Base-by-base conservation (phyloP, 2,797 vertebrate genomes). In the Philypnodon macrostomus region DNA sequence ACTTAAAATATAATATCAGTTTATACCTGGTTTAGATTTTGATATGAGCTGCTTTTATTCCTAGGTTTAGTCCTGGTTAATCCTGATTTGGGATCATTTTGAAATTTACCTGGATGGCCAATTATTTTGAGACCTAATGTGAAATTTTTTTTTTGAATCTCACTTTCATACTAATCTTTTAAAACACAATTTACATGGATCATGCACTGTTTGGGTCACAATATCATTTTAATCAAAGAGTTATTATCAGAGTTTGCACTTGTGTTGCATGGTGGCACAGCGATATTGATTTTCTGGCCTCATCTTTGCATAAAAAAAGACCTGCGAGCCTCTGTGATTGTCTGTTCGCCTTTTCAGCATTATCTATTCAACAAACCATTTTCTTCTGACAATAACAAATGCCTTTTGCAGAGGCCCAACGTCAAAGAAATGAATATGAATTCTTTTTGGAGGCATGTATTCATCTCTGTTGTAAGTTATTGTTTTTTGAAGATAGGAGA, bases 371-470 rank as follows among this genome's bases (percentile, higher is more conserved):
- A 73, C 52, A 65, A 66, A 54, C 33, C 40, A 45, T 58, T 68
- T 63, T 56, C 44, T 67, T 80, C 66, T 77, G 63, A 79, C 64
- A 75, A 49, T 58, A 81, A 84, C 67, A 76, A 76, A 81, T 73
- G 56, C 35, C 47, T 71, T 70, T 47, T 61, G 18, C 36, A 48
- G n/a, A n/a, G 44, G 13, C 34, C 8, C 39, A 33, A 47, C 49
- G 55, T 67, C 58, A 38, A 16, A 59, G 7, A 67, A 66, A 59
- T 46, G 9, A 23, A 37, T 46, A 39, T 50, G 31, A 48, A 61
- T 62, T 37, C 27, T 32, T 31, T 50, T 54, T 41, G 42, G 27
- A 61, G 40, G 48, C 27, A 60, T 32, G 46, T 36, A 63, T 73
- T 73, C 51, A 48, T 68, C 56, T 71, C 42, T 7, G 51, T 49